Conservation (phyloP, 1,140 invertebrate species). For the Cyrtorhinus lividipennis region DNA sequence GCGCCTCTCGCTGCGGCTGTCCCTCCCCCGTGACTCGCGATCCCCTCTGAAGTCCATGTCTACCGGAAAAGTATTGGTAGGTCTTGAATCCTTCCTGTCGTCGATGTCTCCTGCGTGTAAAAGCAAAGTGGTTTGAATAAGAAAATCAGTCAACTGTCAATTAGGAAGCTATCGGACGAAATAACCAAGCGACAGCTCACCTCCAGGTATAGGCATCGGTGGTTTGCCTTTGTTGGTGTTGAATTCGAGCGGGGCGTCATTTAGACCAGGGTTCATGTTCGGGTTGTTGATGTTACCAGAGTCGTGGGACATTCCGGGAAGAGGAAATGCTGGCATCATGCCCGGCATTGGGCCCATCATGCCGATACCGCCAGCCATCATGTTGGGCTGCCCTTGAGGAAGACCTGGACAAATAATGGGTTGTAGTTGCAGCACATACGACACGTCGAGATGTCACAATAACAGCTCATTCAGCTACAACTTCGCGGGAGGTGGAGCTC, state of each 20-base stretch:
- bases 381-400: constrained; percentile 31
- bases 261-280: constrained; percentile 37
- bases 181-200: no score
- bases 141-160: no score
- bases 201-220: constrained; percentile 30
- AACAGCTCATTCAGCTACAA: no score
- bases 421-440: no score
- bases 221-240: constrained; percentile 49
- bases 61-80: neutral
- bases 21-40: neutral
- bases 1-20: constrained; percentile 1
- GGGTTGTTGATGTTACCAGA: constrained; percentile 11
- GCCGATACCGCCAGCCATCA: constrained; percentile 33
- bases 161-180: no score
- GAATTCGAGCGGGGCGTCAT: constrained; percentile 51
- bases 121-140: no score
- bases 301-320: constrained; percentile 24
- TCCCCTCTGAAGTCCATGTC: neutral
- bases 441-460: no score
- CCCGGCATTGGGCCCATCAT: constrained; percentile 31
- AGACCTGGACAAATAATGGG: no score
- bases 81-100: neutral
- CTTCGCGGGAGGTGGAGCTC: no score
- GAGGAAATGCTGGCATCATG: constrained; percentile 29
- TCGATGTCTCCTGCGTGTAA: neutral